Percentiles rank a stretch among this genome's conserved stretches.
phyloP scores from a whole-genome alignment of 2,888 invertebrate species.

The Melieria omissa region DNA sequence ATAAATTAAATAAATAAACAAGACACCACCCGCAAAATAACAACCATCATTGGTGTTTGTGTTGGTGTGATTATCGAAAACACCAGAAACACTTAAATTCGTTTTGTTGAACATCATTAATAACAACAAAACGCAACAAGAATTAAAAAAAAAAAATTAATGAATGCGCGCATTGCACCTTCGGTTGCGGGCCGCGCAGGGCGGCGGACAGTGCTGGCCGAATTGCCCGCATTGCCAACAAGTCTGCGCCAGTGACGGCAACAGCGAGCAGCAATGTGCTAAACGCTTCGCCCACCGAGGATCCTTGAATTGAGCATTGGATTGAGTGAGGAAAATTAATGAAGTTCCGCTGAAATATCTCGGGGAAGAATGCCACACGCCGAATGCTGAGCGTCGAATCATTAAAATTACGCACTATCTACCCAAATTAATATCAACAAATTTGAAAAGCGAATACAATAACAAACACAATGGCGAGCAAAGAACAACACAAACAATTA shows the following conservation, averaged over 20 bases:
- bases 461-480: conserved; percentile 6
- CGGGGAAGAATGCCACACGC: background rate
- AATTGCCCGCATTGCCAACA: conserved; percentile 39
- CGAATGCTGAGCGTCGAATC: conserved; percentile 5
- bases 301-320: conserved; percentile 37
- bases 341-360: conserved; percentile 54
- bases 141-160: conserved; percentile 51
- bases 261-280: conserved; percentile 48
- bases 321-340: conserved; percentile 55
- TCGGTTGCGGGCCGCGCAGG: background rate
- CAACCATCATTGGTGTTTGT: conserved; percentile 35
- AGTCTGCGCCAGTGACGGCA: conserved; percentile 41
- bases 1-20: conserved; percentile 45
- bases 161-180: conserved; percentile 52
- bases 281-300: conserved; percentile 50
- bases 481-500: conserved; percentile 49
- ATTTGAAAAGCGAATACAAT: conserved; percentile 6
- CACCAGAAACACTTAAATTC: conserved; percentile 45
- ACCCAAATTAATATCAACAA: conserved; percentile 45
- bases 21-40: conserved; percentile 42
- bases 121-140: conserved; percentile 59
- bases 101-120: conserved; percentile 64
- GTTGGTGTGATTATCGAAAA: conserved; percentile 35
- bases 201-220: background rate
- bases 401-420: conserved; percentile 36